Base-by-base conservation (phyloP, 2,797 vertebrate genomes). In the Cossypha caffra region DNA sequence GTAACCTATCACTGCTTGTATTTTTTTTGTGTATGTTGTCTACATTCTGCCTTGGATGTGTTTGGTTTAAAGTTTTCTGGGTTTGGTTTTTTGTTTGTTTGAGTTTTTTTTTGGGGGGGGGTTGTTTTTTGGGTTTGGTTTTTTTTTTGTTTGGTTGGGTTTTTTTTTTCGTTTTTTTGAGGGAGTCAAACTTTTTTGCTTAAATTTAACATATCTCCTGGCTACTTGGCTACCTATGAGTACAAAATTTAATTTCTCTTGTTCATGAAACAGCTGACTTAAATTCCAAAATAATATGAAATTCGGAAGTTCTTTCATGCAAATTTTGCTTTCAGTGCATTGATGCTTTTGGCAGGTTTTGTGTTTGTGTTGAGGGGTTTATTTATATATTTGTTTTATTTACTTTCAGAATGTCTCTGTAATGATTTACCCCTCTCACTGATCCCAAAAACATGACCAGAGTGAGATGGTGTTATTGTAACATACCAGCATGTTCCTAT, bases 361-460 rank as follows among this genome's bases (percentile, higher is more conserved):
- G 11, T 54, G 11, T 66, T 17, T 24, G 4, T 21, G 18, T n/a
- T 28, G 26, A 23, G 45, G 2, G 21, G 3, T 10, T 57, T 59
- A 13, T 59, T 58, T 59, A 14, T 11, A 6, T 55, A 33, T 25
- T 31, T 63, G 33, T 42, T 54, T 26, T 12, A n/a, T 63, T 68
- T 88, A 86, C 76, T 66, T 93, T 13, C 16, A 87, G 47, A 89
- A 33, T 91, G 86, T 88, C 35, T 78, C 62, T 85, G 23, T n/a
- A 68, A 80, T 90, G 78, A 86, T 95, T 95, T 92, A 94, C 66
- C 82, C 52, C 89, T 79, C 57, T 91, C 95, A 33, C 26, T 86
- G 76, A 72, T 93, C 64, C 26, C 95, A 92, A 97, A 86, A 91
- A 51, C 74, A 72, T 84, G 84, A 80, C 51, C 79, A 40, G 86